A percentile compares a stretch with the other conserved stretches of the same genome.
phyloP scores from a whole-genome alignment of 2,113 vertebrate species.

The Melospiza melodia region DNA sequence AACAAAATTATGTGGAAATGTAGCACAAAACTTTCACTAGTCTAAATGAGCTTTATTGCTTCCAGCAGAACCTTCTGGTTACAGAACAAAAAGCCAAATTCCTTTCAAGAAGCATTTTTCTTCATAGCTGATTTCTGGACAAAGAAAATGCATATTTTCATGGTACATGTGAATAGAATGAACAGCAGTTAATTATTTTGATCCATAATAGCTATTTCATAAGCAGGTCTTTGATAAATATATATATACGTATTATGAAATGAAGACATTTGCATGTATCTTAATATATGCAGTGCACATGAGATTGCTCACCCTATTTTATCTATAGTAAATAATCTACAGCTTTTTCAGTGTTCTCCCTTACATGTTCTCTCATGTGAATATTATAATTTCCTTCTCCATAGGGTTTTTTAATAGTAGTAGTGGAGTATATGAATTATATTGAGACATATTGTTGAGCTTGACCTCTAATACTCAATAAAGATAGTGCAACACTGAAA shows the following conservation, averaged over 20 bases:
- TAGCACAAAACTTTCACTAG: not conserved
- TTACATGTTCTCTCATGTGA: not conserved
- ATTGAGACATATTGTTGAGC: not conserved
- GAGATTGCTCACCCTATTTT: not conserved
- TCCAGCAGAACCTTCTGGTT: not conserved
- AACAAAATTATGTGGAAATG: not conserved
- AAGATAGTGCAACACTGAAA: not conserved
- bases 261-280: not conserved
- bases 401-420: not conserved
- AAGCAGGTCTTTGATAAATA: not conserved
- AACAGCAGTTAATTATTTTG: not conserved
- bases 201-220: not conserved
- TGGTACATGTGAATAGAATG: not conserved
- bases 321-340: not conserved
- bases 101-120: not conserved
- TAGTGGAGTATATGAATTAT: not conserved
- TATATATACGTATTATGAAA: not conserved
- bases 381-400: not conserved
- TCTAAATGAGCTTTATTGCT: not conserved
- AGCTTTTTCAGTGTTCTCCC: not conserved
- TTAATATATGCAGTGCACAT: not conserved
- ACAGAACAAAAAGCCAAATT: not conserved
- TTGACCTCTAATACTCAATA: not conserved
- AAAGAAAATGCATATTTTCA: not conserved
- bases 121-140: not conserved